A percentile compares a stretch with the other conserved stretches of the same genome.
Conservation (phyloP, 2,797 vertebrate genomes). For the Chlorospingus semifuscus region DNA sequence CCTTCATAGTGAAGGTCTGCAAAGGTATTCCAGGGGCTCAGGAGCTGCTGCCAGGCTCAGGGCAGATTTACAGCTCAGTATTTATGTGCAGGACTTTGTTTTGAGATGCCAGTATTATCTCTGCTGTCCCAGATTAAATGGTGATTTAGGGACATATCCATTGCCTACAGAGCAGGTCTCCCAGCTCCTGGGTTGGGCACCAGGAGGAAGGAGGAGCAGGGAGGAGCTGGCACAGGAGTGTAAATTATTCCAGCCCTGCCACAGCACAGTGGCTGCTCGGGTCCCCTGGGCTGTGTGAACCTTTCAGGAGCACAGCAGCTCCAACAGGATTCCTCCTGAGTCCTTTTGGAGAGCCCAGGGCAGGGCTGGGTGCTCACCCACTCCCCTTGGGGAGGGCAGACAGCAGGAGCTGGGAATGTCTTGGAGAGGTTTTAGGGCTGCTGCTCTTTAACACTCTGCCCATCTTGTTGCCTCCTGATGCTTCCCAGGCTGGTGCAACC, state of each 20-base stretch:
- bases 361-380: neutral
- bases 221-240: neutral
- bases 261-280: neutral
- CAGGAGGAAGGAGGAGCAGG: neutral
- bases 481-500: neutral
- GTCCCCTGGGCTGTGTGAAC: neutral
- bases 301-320: neutral
- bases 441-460: neutral
- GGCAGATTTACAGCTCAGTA: neutral
- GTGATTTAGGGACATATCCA: rapidly evolving
- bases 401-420: neutral
- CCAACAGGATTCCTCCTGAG: no score
- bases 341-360: neutral
- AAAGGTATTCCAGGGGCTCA: rapidly evolving
- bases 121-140: neutral
- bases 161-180: neutral
- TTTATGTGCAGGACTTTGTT: neutral
- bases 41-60: neutral
- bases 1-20: neutral
- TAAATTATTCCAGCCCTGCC: neutral
- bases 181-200: neutral
- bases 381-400: neutral
- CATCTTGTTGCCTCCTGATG: neutral
- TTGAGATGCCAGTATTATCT: neutral
- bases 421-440: neutral